Conservation (phyloP, 2,113 vertebrate species). For the Nannobrachium achirus region DNA sequence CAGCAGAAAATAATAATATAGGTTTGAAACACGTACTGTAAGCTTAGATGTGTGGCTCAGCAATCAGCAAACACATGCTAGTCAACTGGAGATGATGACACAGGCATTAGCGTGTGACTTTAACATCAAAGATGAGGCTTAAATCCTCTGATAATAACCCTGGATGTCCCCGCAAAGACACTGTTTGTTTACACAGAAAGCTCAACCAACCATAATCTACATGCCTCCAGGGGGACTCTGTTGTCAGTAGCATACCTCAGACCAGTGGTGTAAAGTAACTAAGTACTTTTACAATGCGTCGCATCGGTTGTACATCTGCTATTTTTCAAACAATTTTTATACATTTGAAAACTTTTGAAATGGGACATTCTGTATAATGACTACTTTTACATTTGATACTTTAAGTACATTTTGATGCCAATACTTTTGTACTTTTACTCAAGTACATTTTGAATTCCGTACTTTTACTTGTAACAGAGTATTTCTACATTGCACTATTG, state of each 20-base stretch:
- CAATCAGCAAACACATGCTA: conserved; percentile 61
- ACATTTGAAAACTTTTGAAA: too few relatives aligned
- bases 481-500: too few relatives aligned
- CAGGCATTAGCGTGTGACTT: conserved; percentile 76
- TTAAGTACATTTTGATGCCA: too few relatives aligned
- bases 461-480: too few relatives aligned
- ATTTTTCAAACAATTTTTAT: too few relatives aligned
- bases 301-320: too few relatives aligned
- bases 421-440: too few relatives aligned
- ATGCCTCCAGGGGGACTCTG: conserved; percentile 69
- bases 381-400: too few relatives aligned
- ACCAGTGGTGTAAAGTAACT: too few relatives aligned
- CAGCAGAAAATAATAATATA: conserved; percentile 55
- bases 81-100: conserved; percentile 65
- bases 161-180: conserved; percentile 80
- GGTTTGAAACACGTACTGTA: conserved; percentile 31
- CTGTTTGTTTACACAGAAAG: conserved; percentile 83
- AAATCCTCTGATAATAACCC: conserved; percentile 75
- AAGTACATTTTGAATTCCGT: too few relatives aligned
- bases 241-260: conserved; percentile 78
- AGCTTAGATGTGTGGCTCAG: conserved; percentile 39
- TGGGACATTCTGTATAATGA: too few relatives aligned
- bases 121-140: conserved; percentile 81
- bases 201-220: conserved; percentile 78
- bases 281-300: too few relatives aligned